A percentile compares a stretch with the other conserved stretches of the same genome.
Conservation (phyloP, 2,888 invertebrate species). For the Clunio marinus region DNA sequence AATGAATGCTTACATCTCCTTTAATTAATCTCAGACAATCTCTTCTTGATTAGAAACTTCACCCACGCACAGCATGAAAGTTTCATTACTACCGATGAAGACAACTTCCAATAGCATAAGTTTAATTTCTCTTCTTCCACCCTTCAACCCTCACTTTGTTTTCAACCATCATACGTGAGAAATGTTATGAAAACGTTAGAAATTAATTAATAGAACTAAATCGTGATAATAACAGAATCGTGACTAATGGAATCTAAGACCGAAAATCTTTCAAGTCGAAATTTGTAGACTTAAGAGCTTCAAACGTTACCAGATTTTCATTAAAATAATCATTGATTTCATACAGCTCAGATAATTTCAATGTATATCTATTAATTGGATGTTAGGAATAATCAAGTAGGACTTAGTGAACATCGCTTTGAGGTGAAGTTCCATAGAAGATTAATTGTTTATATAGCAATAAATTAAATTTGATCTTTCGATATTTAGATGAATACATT, state of each 20-base stretch:
- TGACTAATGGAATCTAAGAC: constrained; percentile 17
- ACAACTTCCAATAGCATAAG: neutral
- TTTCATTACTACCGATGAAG: no score
- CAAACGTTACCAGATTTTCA: constrained; percentile 10
- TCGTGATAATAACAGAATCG: constrained; percentile 25
- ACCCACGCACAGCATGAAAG: no score
- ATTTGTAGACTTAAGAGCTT: neutral
- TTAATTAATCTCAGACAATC: no score
- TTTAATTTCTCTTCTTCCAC: no score
- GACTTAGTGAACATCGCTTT: neutral
- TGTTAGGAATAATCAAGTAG: neutral
- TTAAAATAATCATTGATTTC: constrained; percentile 18
- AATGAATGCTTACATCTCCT: no score
- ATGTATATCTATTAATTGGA: neutral
- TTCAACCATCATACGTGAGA: neutral
- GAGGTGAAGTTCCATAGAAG: neutral
- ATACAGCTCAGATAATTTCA: neutral
- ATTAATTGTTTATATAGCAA: neutral
- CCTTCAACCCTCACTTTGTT: no score
- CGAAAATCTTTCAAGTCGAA: neutral
- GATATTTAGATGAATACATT: neutral
- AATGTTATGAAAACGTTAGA: neutral
- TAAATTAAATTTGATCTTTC: neutral
- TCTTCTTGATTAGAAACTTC: no score
- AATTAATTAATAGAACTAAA: constrained; percentile 8